A percentile compares a stretch with the other conserved stretches of the same genome.
phyloP scores from a whole-genome alignment of 2,888 invertebrate genomes.

The Mallateleia sp. region DNA sequence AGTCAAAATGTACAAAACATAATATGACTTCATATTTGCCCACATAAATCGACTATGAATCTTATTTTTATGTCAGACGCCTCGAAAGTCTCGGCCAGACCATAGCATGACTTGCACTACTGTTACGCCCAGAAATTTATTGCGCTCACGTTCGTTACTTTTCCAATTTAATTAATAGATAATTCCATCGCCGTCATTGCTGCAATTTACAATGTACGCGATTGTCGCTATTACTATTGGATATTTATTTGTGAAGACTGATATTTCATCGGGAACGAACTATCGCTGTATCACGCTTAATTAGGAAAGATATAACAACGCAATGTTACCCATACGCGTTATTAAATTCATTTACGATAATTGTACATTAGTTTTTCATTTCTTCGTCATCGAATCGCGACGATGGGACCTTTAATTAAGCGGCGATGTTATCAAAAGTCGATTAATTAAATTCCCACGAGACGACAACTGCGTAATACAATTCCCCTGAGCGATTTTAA shows the following conservation, averaged over 20 bases:
- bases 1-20: no score
- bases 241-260: conserved; percentile 17
- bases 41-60: no score
- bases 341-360: conserved; percentile 12
- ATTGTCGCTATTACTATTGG: conserved; percentile 11
- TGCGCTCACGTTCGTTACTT: conserved; percentile 38
- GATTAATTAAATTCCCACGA: conserved; percentile 11
- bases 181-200: conserved; percentile 15
- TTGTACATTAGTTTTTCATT: conserved; percentile 31
- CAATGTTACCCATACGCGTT: neutral
- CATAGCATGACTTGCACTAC: conserved; percentile 38
- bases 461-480: no score
- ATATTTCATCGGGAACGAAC: no score
- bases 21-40: no score
- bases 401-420: conserved; percentile 7
- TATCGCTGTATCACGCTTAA: conserved; percentile 5
- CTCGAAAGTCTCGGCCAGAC: conserved; percentile 26
- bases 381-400: neutral
- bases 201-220: conserved; percentile 3
- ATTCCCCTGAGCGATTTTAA: no score
- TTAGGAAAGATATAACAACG: neutral
- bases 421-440: conserved; percentile 17
- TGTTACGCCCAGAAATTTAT: conserved; percentile 33
- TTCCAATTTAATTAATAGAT: conserved; percentile 45
- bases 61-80: neutral